A percentile compares a stretch with the other conserved stretches of the same genome.
phyloP scores from a whole-genome alignment of 1,140 invertebrate genomes.

The Trachymyrmex cornetzi region DNA sequence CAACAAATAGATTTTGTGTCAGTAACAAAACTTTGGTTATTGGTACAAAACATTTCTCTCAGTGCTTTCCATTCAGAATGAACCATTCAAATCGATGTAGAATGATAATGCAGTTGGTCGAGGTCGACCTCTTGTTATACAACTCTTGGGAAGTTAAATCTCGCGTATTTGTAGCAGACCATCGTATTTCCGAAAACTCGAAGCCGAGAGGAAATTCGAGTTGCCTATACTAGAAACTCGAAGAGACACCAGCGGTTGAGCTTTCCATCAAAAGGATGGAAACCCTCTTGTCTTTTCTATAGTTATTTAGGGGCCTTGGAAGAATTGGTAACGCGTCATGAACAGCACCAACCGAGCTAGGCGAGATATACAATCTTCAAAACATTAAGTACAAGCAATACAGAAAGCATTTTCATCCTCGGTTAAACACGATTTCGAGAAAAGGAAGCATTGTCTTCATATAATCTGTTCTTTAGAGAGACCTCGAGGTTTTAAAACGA shows the following conservation, averaged over 20 bases:
- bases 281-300: slow-evolving; percentile 41
- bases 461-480: not conserved
- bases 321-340: slow-evolving; percentile 18
- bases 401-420: not conserved
- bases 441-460: not conserved
- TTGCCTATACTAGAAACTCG: slow-evolving; percentile 25
- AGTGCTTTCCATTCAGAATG: not conserved
- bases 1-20: too few relatives aligned
- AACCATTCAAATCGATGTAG: not conserved
- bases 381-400: slow-evolving; percentile 23
- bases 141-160: slow-evolving; percentile 44
- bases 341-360: not conserved
- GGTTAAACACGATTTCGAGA: not conserved
- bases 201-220: slow-evolving; percentile 39
- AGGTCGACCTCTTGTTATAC: slow-evolving; percentile 36
- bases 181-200: slow-evolving; percentile 39
- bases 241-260: slow-evolving; percentile 20
- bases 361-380: slow-evolving; percentile 5
- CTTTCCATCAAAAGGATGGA: slow-evolving; percentile 31
- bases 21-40: too few relatives aligned
- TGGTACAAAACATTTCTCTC: too few relatives aligned
- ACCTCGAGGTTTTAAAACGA: not conserved
- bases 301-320: slow-evolving; percentile 1
- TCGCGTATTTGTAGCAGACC: slow-evolving; percentile 37
- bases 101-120: slow-evolving; percentile 1